Evolutionary conservation across 2,113 vertebrate genomes (phyloP).

Genomic region (Rhipidura dahli): DNA sequence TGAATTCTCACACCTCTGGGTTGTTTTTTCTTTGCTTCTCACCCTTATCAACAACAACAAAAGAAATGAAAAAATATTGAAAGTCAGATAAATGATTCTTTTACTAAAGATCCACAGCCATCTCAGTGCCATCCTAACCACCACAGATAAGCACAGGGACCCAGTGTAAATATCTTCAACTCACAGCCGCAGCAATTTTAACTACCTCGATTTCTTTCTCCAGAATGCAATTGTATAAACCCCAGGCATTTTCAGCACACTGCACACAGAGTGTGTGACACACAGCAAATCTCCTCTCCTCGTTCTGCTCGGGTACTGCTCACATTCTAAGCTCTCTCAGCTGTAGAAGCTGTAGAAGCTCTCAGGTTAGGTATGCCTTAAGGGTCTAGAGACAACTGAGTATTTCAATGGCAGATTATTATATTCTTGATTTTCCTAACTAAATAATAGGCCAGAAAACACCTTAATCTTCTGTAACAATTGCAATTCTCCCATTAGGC

Average conservation of each 20-base stretch:
- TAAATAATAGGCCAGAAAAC: background rate
- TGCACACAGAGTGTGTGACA: background rate
- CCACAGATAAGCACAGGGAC: background rate
- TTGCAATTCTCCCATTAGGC: background rate
- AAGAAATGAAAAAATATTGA: background rate
- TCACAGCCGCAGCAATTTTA: background rate
- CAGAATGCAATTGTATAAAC: background rate
- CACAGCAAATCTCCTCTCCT: background rate
- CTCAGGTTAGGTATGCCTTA: background rate
- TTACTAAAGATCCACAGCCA: background rate
- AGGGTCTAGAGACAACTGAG: background rate
- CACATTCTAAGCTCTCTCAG: background rate
- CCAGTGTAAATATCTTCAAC: background rate
- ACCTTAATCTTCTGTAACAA: background rate
- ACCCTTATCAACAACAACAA: background rate
- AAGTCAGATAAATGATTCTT: background rate
- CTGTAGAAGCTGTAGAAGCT: background rate
- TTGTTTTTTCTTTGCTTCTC: background rate
- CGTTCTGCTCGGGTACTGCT: background rate
- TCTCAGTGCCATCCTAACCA: background rate
- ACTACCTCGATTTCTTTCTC: background rate
- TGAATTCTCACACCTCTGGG: background rate
- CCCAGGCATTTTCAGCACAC: background rate
- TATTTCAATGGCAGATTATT: background rate
- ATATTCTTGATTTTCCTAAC: background rate